phyloP scores from a whole-genome alignment of 2,888 invertebrate genomes.

The Endomychus coccineus region DNA sequence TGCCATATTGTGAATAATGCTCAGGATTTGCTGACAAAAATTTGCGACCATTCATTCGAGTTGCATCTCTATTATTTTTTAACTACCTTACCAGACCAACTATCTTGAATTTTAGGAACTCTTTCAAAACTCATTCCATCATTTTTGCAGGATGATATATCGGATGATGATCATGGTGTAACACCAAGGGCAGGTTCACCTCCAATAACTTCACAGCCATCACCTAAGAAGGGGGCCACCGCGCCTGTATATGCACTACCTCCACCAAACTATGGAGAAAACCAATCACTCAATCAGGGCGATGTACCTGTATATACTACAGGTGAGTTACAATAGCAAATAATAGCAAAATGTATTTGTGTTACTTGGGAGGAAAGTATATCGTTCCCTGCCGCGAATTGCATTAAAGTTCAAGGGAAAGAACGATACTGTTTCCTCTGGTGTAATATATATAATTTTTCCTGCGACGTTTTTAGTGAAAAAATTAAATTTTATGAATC shows the following conservation, averaged over 20 bases:
- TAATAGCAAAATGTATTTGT: conserved; percentile 1
- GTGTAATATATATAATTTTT: no score
- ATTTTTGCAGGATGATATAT: conserved; percentile 39
- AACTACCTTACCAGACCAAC: background rate
- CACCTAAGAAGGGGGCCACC: conserved; percentile 43
- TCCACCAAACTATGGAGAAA: conserved; percentile 52
- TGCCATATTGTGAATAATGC: no score
- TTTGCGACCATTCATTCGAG: no score
- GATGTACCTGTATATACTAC: conserved; percentile 48
- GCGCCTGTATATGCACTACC: conserved; percentile 58
- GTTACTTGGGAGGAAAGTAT: no score
- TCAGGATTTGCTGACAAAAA: no score
- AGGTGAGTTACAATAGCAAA: conserved; percentile 31
- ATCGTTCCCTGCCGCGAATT: no score
- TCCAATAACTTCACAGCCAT: conserved; percentile 44
- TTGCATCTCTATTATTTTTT: no score
- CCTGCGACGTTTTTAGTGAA: no score
- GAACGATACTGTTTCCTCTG: no score
- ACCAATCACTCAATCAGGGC: conserved; percentile 58
- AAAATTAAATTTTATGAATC: no score
- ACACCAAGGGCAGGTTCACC: conserved; percentile 45
- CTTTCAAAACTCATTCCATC: conserved; percentile 7
- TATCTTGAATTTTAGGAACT: conserved; percentile 1
- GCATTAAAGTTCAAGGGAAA: no score
- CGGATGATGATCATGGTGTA: conserved; percentile 42